phyloP scores from a whole-genome alignment of 2,113 vertebrate genomes.

The Cyprinus carpio region DNA sequence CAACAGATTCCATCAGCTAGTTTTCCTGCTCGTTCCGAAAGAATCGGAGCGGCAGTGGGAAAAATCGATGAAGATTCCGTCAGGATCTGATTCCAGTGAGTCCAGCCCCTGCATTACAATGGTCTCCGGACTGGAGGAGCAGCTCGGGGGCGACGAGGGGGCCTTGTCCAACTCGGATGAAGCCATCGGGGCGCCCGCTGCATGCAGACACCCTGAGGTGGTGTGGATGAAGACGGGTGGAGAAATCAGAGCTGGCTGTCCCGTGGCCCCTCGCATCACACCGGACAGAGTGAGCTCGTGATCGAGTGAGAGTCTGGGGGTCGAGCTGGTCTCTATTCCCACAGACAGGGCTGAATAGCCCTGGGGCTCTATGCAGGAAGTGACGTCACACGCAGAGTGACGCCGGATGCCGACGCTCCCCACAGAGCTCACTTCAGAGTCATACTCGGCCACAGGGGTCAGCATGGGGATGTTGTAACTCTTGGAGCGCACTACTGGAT shows the following conservation, averaged over 20 bases:
- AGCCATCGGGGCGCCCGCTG: conserved; percentile 67
- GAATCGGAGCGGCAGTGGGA: conserved; percentile 73
- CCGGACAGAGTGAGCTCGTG: conserved; percentile 62
- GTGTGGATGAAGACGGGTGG: conserved; percentile 69
- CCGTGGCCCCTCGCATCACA: conserved; percentile 32
- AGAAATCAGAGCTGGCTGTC: conserved; percentile 59
- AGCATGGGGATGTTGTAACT: conserved; percentile 96
- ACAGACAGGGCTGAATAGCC: conserved; percentile 68
- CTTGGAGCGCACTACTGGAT: conserved; percentile 91
- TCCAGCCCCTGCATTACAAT: conserved; percentile 90
- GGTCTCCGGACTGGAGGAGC: conserved; percentile 89
- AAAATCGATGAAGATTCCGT: conserved; percentile 97
- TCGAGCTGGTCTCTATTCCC: conserved; percentile 53
- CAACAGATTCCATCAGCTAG: conserved; percentile 42
- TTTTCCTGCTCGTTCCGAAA: conserved; percentile 56
- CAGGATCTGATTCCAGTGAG: conserved; percentile 87
- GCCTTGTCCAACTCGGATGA: conserved; percentile 76
- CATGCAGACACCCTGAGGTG: conserved; percentile 73
- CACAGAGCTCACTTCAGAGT: conserved; percentile 79
- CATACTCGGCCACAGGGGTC: conserved; percentile 92
- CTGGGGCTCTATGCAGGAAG: conserved; percentile 85
- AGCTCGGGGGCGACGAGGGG: conserved; percentile 74
- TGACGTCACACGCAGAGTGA: conserved; percentile 94
- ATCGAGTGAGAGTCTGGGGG: conserved; percentile 66
- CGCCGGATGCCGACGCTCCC: conserved; percentile 82